Conservation (phyloP, 2,113 vertebrate species). For the Lasiurus cinereus region DNA sequence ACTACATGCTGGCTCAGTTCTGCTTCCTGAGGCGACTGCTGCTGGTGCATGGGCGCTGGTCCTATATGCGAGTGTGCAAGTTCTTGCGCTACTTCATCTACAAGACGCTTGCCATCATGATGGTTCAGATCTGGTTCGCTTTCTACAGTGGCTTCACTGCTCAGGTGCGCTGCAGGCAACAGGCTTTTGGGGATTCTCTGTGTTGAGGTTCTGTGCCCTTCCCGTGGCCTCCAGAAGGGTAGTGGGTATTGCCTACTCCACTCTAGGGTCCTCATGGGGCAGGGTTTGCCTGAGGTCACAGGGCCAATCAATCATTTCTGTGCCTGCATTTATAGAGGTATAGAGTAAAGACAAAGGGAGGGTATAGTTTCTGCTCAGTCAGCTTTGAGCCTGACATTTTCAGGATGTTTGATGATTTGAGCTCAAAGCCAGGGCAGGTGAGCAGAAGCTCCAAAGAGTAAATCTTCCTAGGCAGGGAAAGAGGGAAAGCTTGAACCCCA, state of each 20-base stretch:
- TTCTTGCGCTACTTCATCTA: conserved; percentile 95
- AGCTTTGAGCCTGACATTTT: not conserved
- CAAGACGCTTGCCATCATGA: conserved; percentile 93
- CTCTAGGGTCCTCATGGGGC: not conserved
- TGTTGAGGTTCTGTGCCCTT: not conserved
- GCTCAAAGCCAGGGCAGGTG: not conserved
- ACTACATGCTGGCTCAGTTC: conserved; percentile 94
- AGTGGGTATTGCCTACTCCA: not conserved
- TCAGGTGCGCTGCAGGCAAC: conserved; percentile 79
- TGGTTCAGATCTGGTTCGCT: conserved; percentile 94
- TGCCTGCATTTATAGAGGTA: not conserved
- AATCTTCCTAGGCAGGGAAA: not conserved
- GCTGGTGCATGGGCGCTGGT: conserved; percentile 96
- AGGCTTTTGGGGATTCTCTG: rapidly evolving
- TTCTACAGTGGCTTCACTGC: conserved; percentile 93
- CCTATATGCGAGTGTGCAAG: conserved; percentile 92
- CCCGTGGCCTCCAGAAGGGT: not conserved
- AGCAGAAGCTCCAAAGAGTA: not conserved
- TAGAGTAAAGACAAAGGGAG: not conserved
- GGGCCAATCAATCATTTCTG: not conserved
- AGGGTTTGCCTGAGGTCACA: not conserved
- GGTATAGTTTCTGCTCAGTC: too few species aligned
- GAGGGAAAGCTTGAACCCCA: not conserved
- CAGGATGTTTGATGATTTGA: not conserved
- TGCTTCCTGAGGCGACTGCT: conserved; percentile 92